Base-by-base conservation (phyloP, 1,140 invertebrate species). In the Zeugodacus cucurbitae region DNA sequence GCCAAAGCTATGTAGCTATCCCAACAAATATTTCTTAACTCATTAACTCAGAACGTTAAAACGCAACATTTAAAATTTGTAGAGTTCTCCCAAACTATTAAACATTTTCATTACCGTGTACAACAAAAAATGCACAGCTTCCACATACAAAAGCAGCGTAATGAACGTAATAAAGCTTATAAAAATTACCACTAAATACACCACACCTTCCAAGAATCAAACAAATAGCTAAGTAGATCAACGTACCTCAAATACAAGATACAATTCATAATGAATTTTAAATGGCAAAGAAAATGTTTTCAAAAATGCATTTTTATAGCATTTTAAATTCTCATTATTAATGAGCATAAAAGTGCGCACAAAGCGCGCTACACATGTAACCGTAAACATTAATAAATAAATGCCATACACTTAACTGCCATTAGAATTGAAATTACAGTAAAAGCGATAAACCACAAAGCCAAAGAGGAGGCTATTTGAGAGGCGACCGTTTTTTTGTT, bases 241-340 rank as follows among this genome's bases (percentile, higher is more conserved):
- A 44, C 17, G 41, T 26, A 26, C 17, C 4, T 26, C 2, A 26
- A 48, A 48, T 44, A 26, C 74, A 3, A 29, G 44, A 74, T n/a
- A 41, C 17, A 41, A 22, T 41, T n/a, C 41, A 26, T 82, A 48
- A 82, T 34, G 64, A 70, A 34, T 34, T 32, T 70, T 32, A 70
- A 29, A 70, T 48, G n/a, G n/a, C 22, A 26, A 82, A 26, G 41
- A 29, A 48, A 48, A 14, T 54, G 26, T 44, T 26, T 14, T 82
- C 26, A 22, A 29, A 54, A 74, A 74, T 17, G 4, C 1, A 22
- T 0, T 74, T 82, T 82, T 82, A 82, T 26, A 26, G n/a, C 22
- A 17, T 48, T 54, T 82, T 82, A 82, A 82, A 22, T n/a, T 82
- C n/a, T 82, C 41, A 82, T 82, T 82, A 82, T 82, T 48, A 82